Percentiles rank a stretch among this genome's conserved stretches.
Conservation (phyloP, 2,797 vertebrate species). For the Trachops cirrhosus region DNA sequence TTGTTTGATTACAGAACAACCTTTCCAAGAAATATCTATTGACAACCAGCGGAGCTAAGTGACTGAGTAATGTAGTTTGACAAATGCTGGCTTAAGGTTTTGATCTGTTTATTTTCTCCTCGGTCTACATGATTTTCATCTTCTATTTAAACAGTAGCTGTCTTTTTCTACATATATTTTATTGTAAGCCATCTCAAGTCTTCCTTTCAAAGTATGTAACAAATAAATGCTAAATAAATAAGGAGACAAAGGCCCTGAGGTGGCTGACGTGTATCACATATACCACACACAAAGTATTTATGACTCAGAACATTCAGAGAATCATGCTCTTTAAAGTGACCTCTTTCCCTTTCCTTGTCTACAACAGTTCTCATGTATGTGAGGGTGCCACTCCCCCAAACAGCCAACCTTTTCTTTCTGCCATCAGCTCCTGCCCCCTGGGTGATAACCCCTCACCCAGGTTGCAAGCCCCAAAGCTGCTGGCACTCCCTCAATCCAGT, state of each 20-base stretch:
- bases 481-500: neutral
- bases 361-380: neutral
- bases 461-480: neutral
- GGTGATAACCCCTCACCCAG: neutral
- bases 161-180: neutral
- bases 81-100: neutral
- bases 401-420: neutral
- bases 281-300: neutral
- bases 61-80: neutral
- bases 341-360: neutral
- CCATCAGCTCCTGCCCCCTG: neutral
- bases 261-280: neutral
- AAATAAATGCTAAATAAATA: neutral
- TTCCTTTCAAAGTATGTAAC: neutral
- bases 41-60: neutral
- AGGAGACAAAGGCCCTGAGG: neutral
- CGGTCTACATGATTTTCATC: neutral
- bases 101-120: neutral
- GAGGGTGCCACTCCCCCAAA: neutral
- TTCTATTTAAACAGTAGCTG: neutral
- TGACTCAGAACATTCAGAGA: neutral
- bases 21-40: constrained; percentile 36
- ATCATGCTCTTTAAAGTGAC: neutral
- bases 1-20: constrained; percentile 2
- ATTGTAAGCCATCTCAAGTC: neutral